A percentile compares a stretch with the other conserved stretches of the same genome.
Conservation (phyloP, 2,797 vertebrate genomes). For the Denticeps clupeoides region DNA sequence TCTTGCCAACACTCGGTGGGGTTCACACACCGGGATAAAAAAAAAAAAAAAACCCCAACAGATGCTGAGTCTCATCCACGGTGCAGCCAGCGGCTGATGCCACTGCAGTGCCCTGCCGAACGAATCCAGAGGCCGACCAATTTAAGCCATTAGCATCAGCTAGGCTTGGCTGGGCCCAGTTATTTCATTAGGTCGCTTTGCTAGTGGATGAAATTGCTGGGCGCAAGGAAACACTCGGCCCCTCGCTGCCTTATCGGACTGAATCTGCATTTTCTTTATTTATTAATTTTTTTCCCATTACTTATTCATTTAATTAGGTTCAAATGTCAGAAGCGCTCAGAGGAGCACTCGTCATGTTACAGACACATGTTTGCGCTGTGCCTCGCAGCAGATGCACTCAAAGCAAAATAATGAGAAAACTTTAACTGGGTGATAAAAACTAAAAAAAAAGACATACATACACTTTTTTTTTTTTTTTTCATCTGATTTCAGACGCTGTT, state of each 20-base stretch:
- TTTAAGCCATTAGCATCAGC: slow-evolving; percentile 5
- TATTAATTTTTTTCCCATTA: no score
- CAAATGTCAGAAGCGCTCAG: no score
- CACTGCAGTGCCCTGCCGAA: slow-evolving; percentile 17
- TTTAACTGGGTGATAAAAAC: no score
- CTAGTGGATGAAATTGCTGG: neutral
- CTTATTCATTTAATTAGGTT: no score
- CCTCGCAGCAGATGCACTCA: no score
- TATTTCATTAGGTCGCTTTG: slow-evolving; percentile 9
- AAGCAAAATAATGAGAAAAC: no score
- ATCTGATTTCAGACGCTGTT: neutral
- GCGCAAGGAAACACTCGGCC: no score
- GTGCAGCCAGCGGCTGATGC: slow-evolving; percentile 14
- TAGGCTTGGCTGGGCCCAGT: neutral
- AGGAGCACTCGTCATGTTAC: no score
- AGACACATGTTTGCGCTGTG: no score
- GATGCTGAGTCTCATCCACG: slow-evolving; percentile 19
- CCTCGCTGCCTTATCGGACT: no score
- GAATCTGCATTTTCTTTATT: no score
- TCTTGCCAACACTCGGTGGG: slow-evolving; percentile 28
- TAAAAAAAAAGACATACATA: no score
- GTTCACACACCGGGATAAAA: slow-evolving; percentile 18
- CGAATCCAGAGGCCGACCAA: slow-evolving; percentile 19
- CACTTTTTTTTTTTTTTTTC: neutral
- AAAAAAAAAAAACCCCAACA: slow-evolving; percentile 10